These are phyloP conservation scores for Cavia aperea DNA, from an alignment of 2,113 vertebrate species.

Conservation along the genomic window DNA sequence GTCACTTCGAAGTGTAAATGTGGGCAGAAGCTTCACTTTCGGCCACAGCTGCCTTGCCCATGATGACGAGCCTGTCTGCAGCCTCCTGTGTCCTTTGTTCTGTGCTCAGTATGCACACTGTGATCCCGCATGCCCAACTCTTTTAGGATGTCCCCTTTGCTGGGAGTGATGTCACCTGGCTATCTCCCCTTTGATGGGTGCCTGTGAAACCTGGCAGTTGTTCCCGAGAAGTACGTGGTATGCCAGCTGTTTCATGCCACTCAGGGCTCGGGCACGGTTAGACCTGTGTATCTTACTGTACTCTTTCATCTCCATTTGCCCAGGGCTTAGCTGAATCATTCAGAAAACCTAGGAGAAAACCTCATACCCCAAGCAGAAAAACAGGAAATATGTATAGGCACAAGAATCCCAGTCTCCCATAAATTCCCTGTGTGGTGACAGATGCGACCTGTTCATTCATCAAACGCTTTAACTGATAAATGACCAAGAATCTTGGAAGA, in stretches of 20 bases:
- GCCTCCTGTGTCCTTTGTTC: accelerated
- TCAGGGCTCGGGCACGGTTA: accelerated
- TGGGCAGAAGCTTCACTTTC: background rate
- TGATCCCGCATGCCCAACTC: too few relatives aligned
- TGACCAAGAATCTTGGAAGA: background rate
- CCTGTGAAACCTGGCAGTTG: background rate
- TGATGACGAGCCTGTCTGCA: background rate
- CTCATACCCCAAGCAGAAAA: background rate
- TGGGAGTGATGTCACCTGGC: background rate
- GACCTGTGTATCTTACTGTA: background rate
- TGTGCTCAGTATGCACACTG: accelerated
- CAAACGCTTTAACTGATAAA: slow-evolving; percentile 20
- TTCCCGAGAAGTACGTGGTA: background rate
- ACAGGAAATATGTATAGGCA: background rate
- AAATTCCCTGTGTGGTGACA: background rate
- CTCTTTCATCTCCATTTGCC: background rate
- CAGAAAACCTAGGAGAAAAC: background rate
- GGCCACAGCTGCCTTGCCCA: background rate
- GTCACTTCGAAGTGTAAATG: accelerated
- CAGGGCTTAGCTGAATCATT: slow-evolving; percentile 45
- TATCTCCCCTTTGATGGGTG: background rate
- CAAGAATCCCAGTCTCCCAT: background rate
- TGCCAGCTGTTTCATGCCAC: background rate
- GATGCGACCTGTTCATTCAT: background rate
- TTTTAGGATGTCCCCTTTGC: background rate